Conservation (phyloP, 2,113 vertebrate genomes). For the Rafetus swinhoei region DNA sequence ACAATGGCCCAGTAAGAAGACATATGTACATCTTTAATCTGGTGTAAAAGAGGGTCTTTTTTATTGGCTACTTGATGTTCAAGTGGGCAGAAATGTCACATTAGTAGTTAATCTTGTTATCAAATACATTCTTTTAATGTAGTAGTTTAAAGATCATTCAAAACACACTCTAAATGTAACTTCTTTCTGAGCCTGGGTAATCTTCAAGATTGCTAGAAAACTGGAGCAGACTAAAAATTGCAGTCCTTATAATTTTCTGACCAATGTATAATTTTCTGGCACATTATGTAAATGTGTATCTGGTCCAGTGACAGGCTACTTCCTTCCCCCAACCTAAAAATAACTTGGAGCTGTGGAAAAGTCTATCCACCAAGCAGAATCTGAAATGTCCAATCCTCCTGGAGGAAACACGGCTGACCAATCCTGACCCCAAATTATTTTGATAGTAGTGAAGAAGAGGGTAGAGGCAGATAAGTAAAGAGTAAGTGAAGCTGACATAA, state of each 20-base stretch:
- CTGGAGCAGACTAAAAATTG: constrained; percentile 54
- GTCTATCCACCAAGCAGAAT: constrained; percentile 49
- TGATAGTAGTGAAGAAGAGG: constrained; percentile 9
- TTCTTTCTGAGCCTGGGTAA: constrained; percentile 63
- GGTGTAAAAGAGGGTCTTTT: constrained; percentile 32
- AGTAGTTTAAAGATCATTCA: constrained; percentile 68
- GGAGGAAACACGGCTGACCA: constrained; percentile 30
- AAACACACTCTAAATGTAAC: constrained; percentile 71
- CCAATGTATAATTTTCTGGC: constrained; percentile 62
- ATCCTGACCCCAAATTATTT: constrained; percentile 26
- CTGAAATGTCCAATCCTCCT: constrained; percentile 48
- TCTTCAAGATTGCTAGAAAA: constrained; percentile 68
- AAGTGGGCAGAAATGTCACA: constrained; percentile 50
- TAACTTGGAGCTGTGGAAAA: constrained; percentile 69
- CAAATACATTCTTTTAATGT: constrained; percentile 58
- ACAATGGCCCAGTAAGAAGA: not conserved
- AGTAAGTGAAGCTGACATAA: not conserved
- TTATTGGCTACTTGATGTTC: not conserved
- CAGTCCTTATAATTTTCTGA: constrained; percentile 67
- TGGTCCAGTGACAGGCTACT: constrained; percentile 31
- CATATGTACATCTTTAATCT: not conserved
- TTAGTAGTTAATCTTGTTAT: constrained; percentile 68
- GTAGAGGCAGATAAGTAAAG: constrained; percentile 20
- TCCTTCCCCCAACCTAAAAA: constrained; percentile 69
- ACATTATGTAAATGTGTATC: constrained; percentile 38